Conservation (phyloP, 2,888 invertebrate genomes). For the Trileptium ribeirensis region DNA sequence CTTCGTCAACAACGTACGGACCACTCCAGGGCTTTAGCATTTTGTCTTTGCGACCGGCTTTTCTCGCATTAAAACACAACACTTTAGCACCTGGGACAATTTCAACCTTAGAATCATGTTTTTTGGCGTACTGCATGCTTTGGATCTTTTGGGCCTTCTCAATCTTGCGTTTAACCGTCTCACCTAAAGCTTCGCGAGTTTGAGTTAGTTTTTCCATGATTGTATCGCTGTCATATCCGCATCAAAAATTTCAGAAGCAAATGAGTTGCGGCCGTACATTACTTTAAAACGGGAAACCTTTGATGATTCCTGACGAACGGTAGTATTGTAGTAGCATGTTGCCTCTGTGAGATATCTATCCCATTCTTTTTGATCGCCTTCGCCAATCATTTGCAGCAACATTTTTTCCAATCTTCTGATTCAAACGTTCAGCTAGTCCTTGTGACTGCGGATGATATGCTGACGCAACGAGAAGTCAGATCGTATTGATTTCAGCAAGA, state of each 20-base stretch:
- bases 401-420: background rate
- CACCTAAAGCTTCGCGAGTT: background rate
- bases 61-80: background rate
- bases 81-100: background rate
- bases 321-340: background rate
- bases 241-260: background rate
- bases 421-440: slow-evolving; percentile 2
- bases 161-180: background rate
- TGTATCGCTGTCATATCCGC: background rate
- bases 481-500: background rate
- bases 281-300: background rate
- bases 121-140: background rate
- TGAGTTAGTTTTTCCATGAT: background rate
- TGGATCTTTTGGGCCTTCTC: background rate
- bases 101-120: background rate
- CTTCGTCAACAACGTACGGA: background rate
- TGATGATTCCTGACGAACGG: background rate
- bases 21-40: background rate
- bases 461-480: background rate
- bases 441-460: slow-evolving; percentile 7
- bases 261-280: background rate
- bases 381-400: background rate
- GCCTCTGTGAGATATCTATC: background rate
- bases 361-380: background rate
- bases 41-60: background rate